These are phyloP conservation scores for Lasioglossum figueresi DNA, from an alignment of 2,888 invertebrate species.

Conservation along the genomic window DNA sequence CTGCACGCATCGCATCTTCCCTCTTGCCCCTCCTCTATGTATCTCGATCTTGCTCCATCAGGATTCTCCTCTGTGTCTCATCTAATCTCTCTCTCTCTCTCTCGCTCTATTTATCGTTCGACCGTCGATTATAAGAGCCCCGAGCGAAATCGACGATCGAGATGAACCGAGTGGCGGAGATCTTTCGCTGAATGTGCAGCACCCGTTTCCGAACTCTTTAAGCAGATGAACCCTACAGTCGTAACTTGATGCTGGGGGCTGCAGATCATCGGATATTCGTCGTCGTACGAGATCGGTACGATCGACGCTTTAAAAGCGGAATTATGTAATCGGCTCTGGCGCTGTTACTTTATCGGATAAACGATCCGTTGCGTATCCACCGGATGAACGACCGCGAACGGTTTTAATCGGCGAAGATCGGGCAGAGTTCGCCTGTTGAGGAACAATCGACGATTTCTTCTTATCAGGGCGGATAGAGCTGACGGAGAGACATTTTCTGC, in stretches of 20 bases:
- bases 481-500: neutral
- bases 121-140: conserved; percentile 64
- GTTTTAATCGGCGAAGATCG: neutral
- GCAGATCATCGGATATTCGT: neutral
- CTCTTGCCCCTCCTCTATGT: neutral
- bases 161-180: conserved; percentile 53
- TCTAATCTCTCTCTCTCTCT: neutral
- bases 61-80: neutral
- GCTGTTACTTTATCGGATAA: neutral
- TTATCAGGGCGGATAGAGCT: neutral
- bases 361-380: neutral
- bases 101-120: conserved; percentile 36
- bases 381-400: neutral
- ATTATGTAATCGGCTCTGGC: neutral
- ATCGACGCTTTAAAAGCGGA: neutral
- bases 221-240: conserved; percentile 55
- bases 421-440: neutral
- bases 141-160: conserved; percentile 60
- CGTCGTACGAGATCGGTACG: conserved; percentile 20
- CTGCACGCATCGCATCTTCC: conserved; percentile 22
- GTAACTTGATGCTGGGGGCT: neutral
- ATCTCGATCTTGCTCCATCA: neutral
- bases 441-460: neutral
- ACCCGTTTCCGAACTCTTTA: conserved; percentile 39
- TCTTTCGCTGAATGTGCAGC: conserved; percentile 55